Percentiles rank a stretch among this genome's conserved stretches.
phyloP scores from a whole-genome alignment of 2,113 vertebrate genomes.

The Gopherus evgoodei region DNA sequence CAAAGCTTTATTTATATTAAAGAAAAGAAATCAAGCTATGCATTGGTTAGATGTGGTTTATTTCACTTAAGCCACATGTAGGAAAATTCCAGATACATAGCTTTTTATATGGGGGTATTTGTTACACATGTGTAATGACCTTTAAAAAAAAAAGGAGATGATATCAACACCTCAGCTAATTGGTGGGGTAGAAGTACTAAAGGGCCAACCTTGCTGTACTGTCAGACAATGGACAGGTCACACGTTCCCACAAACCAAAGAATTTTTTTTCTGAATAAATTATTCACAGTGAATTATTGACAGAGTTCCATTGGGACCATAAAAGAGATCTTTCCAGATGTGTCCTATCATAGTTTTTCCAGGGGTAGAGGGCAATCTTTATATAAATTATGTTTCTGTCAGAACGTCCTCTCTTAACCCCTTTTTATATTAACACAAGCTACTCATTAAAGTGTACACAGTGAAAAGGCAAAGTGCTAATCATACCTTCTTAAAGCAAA shows the following conservation, averaged over 20 bases:
- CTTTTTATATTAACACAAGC: slow-evolving; percentile 34
- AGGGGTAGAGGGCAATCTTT: neutral
- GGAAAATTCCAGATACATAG: neutral
- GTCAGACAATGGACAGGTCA: slow-evolving; percentile 8
- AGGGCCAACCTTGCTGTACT: neutral
- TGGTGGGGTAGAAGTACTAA: neutral
- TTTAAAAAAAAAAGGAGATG: neutral
- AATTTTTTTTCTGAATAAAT: slow-evolving; percentile 1
- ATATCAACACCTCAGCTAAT: neutral
- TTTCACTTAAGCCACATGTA: neutral
- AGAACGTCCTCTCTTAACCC: slow-evolving; percentile 10
- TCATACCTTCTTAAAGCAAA: slow-evolving; percentile 58
- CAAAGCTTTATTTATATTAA: neutral
- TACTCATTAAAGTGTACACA: slow-evolving; percentile 41
- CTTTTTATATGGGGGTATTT: neutral
- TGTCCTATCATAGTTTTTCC: neutral
- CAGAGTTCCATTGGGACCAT: neutral
- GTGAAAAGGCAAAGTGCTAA: slow-evolving; percentile 46
- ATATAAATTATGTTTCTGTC: neutral
- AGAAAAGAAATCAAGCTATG: neutral
- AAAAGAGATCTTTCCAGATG: neutral
- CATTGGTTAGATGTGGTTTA: no score
- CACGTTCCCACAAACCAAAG: neutral
- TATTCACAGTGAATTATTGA: neutral
- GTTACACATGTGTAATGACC: neutral